Evolutionary conservation across 2,888 invertebrate species (phyloP), one percentile per base, ranked within the genome.

Genomic region (Phyto melanocephala): DNA sequence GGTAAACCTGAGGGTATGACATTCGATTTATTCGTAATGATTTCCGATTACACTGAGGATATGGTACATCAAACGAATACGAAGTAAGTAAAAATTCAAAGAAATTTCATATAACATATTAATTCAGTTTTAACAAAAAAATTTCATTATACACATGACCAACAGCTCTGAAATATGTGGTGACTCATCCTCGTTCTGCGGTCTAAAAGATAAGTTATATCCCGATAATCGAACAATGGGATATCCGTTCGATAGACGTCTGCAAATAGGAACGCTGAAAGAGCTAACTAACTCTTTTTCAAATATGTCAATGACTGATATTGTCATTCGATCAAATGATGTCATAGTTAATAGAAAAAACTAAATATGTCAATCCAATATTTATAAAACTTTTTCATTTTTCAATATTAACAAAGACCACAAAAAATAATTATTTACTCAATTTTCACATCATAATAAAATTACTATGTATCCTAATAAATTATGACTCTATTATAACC

Each of bases 21-120:
- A 0, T 93, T 94, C 87, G 94, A 95, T 85, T 91, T 96, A 47
- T 96, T 95, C 89, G 94, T 93, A 50, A 96, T 96, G 95, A 92
- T 96, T 78, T 95, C 96, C 74, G 93, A 96, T 90, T 95, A 94
- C 90, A 91, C 90, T 2, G 93, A 93, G 8, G 96, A 96, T 84
- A 82, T 86, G 10, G 91, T 91, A 17, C 42, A 78, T n/a, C 82
- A 87, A 67, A 68, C 62, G 1, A 83, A 83, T 8, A 76, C 52
- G 15, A 79, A 33, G 85, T 83, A 75, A 78, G 60, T 78, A 47
- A 10, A 71, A 1, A 65, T 11, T 35, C 1, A 45, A 28, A 5
- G 6, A 28, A 28, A 28, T 28, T 28, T 28, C 6, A 28, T 28
- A 28, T 28, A 5, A 28, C 3, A 28, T 54, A 3, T 11, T 74